Base-by-base conservation (phyloP, 2,888 invertebrate species). In the Geotrupes spiniger region DNA sequence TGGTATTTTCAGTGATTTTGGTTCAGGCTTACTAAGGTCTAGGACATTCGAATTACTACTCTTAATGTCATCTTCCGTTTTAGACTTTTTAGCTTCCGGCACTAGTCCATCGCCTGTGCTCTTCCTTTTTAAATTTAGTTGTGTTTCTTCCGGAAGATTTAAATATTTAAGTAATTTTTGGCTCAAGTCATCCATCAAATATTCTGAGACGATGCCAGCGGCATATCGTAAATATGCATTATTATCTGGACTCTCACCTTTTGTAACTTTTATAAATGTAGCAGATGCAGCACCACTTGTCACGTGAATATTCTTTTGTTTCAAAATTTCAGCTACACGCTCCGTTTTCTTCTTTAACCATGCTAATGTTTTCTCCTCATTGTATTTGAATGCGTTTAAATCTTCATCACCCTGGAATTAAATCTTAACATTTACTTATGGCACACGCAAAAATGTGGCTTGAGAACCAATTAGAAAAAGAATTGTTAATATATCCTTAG, bases 301-400 rank as follows among this genome's bases (percentile, higher is more conserved):
- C 1, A 89, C 89, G 72, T 89, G 85, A 49, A 90, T 79, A 42
- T 83, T 82, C 65, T 86, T 86, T 41, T 80, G 75, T 60, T 78
- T 79, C 21, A 89, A 72, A 17, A 83, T 78, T 54, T 79, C 78
- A 0, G 83, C 78, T 10, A 89, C 77, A 57, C 79, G 79, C 44
- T 79, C 77, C 0, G 85, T 82, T 73, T 87, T 88, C n/a, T 79
- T 76, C 53, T 84, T 80, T 17, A 92, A 73, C 91, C 91, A 92
- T 16, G 74, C 71, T 40, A 91, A 64, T 0, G 88, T 79, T 64
- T 87, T 89, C 12, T 83, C 84, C 69, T 89, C 85, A 71, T 89
- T 90, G 66, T 86, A 92, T 72, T 86, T 87, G 64, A 84, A 92
- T n/a, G 89, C 90, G 65, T 79, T 84, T 52, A 87, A 72, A 48